A percentile compares a stretch with the other conserved stretches of the same genome.
These are phyloP conservation scores for Amblyraja radiata DNA, from an alignment of 2,797 vertebrate species.

Conservation along the genomic window DNA sequence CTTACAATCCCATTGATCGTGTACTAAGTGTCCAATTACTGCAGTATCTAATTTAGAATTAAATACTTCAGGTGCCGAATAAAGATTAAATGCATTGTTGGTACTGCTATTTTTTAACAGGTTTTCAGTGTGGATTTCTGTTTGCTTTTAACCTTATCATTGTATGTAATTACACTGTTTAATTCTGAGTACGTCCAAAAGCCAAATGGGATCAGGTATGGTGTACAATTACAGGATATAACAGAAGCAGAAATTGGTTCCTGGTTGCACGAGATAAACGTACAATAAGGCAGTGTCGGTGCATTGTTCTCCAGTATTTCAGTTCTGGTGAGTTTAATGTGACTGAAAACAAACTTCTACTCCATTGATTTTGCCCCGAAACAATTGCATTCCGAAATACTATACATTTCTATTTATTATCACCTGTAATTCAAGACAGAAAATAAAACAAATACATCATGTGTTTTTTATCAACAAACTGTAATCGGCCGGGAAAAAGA, in stretches of 20 bases:
- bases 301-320: no score
- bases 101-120: background rate
- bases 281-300: no score
- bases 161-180: background rate
- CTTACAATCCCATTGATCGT: no score
- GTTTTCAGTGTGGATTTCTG: background rate
- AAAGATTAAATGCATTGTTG: background rate
- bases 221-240: background rate
- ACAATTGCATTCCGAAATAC: background rate
- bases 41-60: background rate
- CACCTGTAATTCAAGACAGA: background rate
- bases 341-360: no score
- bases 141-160: background rate
- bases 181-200: background rate
- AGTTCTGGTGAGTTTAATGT: no score
- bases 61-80: background rate
- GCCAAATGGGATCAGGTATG: background rate
- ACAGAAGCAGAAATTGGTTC: no score
- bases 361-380: background rate
- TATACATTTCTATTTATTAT: background rate
- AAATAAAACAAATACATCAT: background rate
- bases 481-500: background rate
- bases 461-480: no score
- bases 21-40: background rate
- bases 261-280: no score